Percentiles rank a stretch among this genome's conserved stretches.
Conservation (phyloP, 2,888 invertebrate genomes). For the Morpho achilles region DNA sequence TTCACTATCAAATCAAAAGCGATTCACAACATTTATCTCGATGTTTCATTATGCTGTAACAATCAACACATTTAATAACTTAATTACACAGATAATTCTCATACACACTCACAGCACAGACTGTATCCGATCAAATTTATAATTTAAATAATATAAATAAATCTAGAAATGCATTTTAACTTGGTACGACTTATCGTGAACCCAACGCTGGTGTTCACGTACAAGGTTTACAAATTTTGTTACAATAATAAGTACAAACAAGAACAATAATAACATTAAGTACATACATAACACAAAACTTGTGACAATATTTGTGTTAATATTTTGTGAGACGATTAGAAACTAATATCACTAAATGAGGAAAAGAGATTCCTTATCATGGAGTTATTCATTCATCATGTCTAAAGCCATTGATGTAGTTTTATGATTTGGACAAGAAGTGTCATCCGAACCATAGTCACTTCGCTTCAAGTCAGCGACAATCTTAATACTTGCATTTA, state of each 20-base stretch:
- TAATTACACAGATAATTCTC: constrained; percentile 66
- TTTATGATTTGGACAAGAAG: constrained; percentile 68
- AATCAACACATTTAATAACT: constrained; percentile 73
- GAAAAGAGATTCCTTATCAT: constrained; percentile 69
- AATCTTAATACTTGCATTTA: constrained; percentile 39
- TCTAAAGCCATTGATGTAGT: constrained; percentile 33
- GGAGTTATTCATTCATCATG: constrained; percentile 41
- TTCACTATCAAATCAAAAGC: constrained; percentile 16
- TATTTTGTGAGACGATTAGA: constrained; percentile 70
- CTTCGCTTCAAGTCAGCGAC: constrained; percentile 73
- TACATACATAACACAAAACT: constrained; percentile 60
- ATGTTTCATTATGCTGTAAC: constrained; percentile 54
- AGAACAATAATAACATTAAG: constrained; percentile 74
- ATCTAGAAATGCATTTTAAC: constrained; percentile 76
- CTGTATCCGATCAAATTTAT: constrained; percentile 64
- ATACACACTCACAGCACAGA: constrained; percentile 73
- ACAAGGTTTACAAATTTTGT: constrained; percentile 41
- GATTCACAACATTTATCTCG: constrained; percentile 49
- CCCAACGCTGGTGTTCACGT: constrained; percentile 42
- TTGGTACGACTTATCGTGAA: constrained; percentile 67
- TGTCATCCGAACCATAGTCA: constrained; percentile 70
- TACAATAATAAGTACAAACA: constrained; percentile 68
- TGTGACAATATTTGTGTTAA: constrained; percentile 73
- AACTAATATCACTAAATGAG: constrained; percentile 79
- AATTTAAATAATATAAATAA: constrained; percentile 75